Evolutionary conservation across 2,797 vertebrate species (phyloP), one percentile per base, ranked within the genome.

Genomic region (Hoplostethus mediterraneus): DNA sequence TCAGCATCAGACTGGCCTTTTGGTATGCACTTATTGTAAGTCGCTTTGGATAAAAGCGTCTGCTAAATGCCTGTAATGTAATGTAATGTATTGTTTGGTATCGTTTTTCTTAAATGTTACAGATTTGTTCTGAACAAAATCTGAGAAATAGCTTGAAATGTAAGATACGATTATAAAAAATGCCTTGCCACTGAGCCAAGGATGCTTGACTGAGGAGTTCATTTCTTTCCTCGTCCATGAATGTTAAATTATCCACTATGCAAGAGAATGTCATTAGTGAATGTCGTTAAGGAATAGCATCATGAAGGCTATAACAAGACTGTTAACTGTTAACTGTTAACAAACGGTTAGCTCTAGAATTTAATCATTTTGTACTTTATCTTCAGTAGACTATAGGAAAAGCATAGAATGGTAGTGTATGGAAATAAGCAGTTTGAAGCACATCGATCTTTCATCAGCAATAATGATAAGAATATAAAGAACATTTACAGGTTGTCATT

Each of bases 91-190:
- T 9, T 38, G 36, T 9, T 42, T 9, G 40, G 2, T 42, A 6
- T 6, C 12, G 45, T 47, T 47, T 47, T n/a, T 14, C 45, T n/a
- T 47, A 3, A 47, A n/a, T n/a, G 3, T 47, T 47, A 47, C 1
- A 47, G 13, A 47, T 47, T 47, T 16, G 5, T n/a, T 62, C 57
- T 5, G 28, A 28, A 28, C 28, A 28, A 28, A 28, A 77, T 56
- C 7, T 25, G 36, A 59, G 58, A 14, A 57, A 48, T 55, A 54
- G 36, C 33, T 14, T 67, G 40, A 47, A 69, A 81, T 28, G 55
- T 60, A 56, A n/a, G 38, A 47, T 62, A 6, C 11, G 21, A 61
- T 58, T 17, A 53, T 62, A 38, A 71, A 59, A 82, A 58, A 2
- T 28, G 8, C 16, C 25, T 52, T 33, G 33, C 44, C 44, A 67